Base-by-base conservation (phyloP, 2,797 vertebrate genomes). In the Halcyon leucocephala region DNA sequence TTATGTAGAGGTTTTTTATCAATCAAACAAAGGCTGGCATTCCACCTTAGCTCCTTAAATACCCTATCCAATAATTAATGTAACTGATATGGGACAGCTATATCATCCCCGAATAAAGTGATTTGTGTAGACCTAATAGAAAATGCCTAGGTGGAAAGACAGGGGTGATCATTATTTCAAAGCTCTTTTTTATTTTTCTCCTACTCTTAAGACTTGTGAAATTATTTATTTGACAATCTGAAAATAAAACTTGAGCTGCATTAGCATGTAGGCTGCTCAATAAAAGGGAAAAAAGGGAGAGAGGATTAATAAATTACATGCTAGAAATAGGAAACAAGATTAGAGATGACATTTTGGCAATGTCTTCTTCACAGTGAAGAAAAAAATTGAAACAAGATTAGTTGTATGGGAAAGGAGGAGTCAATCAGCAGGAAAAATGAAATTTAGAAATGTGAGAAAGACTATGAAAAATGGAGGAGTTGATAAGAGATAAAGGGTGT, bases 191-290 rank as follows among this genome's bases (percentile, higher is more conserved):
- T 91, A 93, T 93, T 97, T 97, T 92, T n/a, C 67, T 65, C 52
- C 83, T 96, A 64, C 95, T 96, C 81, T 94, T 89, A 84, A 95
- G 91, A 39, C 93, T 96, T 95, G 93, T 94, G 96, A 97, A 98
- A 97, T 96, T 98, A 98, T 98, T 98, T 98, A 97, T 97, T 97
- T 97, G 97, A 98, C 97, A 98, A 98, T 97, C 94, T 97, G 97
- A 97, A 98, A 98, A 98, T 98, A 96, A 97, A 97, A 91, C 95
- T 90, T 97, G 91, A 91, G 82, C 80, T 83, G 72, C 93, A 96
- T 94, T 96, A 93, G 72, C 83, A 96, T 80, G 82, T 93, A 89
- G 95, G 78, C 95, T 97, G 90, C 92, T 97, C 97, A 97, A 88
- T 97, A 97, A 89, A 91, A 93, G 67, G 80, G 20, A 7, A 85